Percentiles rank a stretch among this genome's conserved stretches.
Evolutionary conservation across 2,797 vertebrate species (phyloP).

Genomic region (Galaxias olidus): DNA sequence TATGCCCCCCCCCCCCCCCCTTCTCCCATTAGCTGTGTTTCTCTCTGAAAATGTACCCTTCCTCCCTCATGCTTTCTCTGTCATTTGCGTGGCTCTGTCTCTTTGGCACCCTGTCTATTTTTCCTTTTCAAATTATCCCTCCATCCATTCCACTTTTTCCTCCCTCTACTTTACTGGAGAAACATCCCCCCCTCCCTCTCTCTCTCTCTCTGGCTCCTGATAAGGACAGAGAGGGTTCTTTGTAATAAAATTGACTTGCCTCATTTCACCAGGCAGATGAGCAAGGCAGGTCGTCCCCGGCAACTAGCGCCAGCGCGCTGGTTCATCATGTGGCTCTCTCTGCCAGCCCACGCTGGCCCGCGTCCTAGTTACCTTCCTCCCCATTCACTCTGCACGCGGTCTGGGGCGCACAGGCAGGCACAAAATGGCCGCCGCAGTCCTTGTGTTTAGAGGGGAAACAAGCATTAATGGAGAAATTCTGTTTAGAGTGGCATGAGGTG

Average conservation of each 20-base stretch:
- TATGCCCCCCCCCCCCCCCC: slow-evolving; percentile 15
- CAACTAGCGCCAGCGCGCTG: slow-evolving; percentile 54
- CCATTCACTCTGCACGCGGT: slow-evolving; percentile 43
- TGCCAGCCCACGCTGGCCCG: slow-evolving; percentile 65
- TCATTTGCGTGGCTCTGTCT: neutral
- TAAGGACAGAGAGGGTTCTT: slow-evolving; percentile 38
- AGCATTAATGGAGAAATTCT: too few species aligned
- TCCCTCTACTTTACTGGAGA: neutral
- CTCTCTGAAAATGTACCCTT: slow-evolving; percentile 4
- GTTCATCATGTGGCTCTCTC: slow-evolving; percentile 64
- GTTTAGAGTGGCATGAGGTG: too few species aligned
- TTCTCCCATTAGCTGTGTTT: slow-evolving; percentile 33
- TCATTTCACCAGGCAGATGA: slow-evolving; percentile 54
- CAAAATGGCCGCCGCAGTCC: slow-evolving; percentile 63
- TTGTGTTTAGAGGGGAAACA: neutral
- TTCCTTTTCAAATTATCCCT: neutral
- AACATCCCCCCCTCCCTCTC: slow-evolving; percentile 20
- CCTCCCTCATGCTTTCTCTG: slow-evolving; percentile 21
- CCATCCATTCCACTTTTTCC: slow-evolving; percentile 9
- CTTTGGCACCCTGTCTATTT: slow-evolving; percentile 10
- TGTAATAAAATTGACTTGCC: slow-evolving; percentile 62
- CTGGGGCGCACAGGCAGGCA: slow-evolving; percentile 37
- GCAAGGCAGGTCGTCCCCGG: slow-evolving; percentile 42
- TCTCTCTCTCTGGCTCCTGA: slow-evolving; percentile 9
- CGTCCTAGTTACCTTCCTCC: too few species aligned